Conservation (phyloP, 2,888 invertebrate species). For the Aporophyla nigra region DNA sequence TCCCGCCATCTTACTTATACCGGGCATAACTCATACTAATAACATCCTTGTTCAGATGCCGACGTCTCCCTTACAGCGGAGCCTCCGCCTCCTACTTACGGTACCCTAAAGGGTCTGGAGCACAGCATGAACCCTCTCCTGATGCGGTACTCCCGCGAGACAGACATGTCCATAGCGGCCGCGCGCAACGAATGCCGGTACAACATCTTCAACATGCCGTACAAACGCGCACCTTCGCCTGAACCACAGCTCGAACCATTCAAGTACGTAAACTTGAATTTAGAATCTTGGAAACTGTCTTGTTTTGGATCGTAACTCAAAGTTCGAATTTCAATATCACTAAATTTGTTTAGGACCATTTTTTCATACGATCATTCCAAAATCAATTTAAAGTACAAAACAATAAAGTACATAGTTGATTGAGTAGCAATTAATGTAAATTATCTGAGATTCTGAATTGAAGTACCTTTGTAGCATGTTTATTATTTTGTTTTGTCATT, state of each 20-base stretch:
- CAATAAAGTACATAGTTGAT: background rate
- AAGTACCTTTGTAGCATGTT: conserved; percentile 2
- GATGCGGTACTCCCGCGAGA: conserved; percentile 97
- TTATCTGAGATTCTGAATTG: background rate
- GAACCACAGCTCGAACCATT: conserved; percentile 93
- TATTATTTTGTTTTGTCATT: conserved; percentile 19
- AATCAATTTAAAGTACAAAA: background rate
- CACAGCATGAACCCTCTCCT: conserved; percentile 98
- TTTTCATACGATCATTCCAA: background rate
- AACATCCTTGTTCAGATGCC: conserved; percentile 74
- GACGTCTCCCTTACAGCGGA: conserved; percentile 91
- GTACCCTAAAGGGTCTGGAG: conserved; percentile 96
- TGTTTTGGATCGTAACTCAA: background rate
- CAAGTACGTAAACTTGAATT: conserved; percentile 80
- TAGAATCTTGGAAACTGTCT: background rate
- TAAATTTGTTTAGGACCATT: background rate
- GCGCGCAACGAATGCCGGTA: conserved; percentile 95
- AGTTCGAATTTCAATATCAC: background rate
- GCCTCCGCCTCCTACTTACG: conserved; percentile 93
- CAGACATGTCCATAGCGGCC: conserved; percentile 96
- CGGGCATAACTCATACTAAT: background rate
- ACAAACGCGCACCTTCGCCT: conserved; percentile 84
- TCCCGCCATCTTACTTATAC: no score
- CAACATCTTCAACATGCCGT: conserved; percentile 93
- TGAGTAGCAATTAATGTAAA: conserved; percentile 1